These are phyloP conservation scores for Apogon hyalosoma DNA, from an alignment of 2,797 vertebrate genomes.

Conservation along the genomic window DNA sequence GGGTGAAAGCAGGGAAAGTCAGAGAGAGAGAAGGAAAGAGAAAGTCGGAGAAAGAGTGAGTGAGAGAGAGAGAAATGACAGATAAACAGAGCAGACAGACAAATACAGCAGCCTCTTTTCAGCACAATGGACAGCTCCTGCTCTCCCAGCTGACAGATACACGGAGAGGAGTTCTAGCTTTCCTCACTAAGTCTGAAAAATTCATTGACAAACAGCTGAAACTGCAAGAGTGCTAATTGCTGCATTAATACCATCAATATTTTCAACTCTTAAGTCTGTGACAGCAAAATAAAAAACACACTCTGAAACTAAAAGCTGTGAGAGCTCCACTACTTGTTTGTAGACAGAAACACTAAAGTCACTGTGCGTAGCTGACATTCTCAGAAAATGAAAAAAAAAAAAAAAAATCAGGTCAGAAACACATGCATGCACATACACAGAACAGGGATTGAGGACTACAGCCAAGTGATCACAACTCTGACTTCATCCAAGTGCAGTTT, in stretches of 20 bases:
- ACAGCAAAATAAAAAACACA: slow-evolving; percentile 11
- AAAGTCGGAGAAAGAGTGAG: too few relatives aligned
- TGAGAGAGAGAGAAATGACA: slow-evolving; percentile 16
- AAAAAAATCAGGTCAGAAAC: slow-evolving; percentile 60
- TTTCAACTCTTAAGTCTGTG: slow-evolving; percentile 17
- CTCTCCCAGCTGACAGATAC: slow-evolving; percentile 51
- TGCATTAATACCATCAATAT: slow-evolving; percentile 24
- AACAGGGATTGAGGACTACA: slow-evolving; percentile 30
- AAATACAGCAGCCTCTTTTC: slow-evolving; percentile 51
- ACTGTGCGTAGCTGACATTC: slow-evolving; percentile 28
- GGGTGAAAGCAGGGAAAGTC: slow-evolving; percentile 6
- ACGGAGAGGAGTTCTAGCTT: slow-evolving; percentile 13
- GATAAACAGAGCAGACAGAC: slow-evolving; percentile 32
- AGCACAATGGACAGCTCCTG: slow-evolving; percentile 73
- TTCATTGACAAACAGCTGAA: slow-evolving; percentile 50
- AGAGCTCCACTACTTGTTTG: slow-evolving; percentile 1
- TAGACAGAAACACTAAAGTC: neutral
- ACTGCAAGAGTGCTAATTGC: slow-evolving; percentile 38
- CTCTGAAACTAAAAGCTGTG: slow-evolving; percentile 4
- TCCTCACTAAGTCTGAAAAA: slow-evolving; percentile 15
- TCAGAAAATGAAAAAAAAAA: slow-evolving; percentile 11
- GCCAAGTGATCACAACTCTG: slow-evolving; percentile 67
- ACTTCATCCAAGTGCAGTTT: slow-evolving; percentile 64
- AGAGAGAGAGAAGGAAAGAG: too few relatives aligned
- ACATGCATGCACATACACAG: slow-evolving; percentile 9